Percentiles rank a stretch among this genome's conserved stretches.
Evolutionary conservation across 2,888 invertebrate genomes (phyloP).

Genomic region (Cryptophagus acutangulus): DNA sequence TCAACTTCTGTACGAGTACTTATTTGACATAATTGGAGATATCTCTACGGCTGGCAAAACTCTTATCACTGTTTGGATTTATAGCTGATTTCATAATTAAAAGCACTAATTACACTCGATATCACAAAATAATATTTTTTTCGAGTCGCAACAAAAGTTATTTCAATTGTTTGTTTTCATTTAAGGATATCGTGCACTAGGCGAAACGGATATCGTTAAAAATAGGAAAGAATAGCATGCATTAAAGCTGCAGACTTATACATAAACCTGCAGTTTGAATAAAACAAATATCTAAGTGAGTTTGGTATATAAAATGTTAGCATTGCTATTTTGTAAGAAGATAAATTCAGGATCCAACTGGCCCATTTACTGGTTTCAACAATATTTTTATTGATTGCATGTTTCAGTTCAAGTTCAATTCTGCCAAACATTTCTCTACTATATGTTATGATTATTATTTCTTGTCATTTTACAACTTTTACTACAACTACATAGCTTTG

Average conservation of each 20-base stretch:
- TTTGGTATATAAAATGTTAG: slow-evolving; percentile 1
- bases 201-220: not conserved
- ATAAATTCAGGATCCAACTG: too few relatives aligned
- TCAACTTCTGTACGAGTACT: slow-evolving; percentile 25
- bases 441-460: too few relatives aligned
- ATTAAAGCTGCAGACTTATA: too few relatives aligned
- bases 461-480: too few relatives aligned
- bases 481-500: too few relatives aligned
- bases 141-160: too few relatives aligned
- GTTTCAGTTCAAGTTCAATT: too few relatives aligned
- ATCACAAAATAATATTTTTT: too few relatives aligned
- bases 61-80: slow-evolving; percentile 28
- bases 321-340: not conserved
- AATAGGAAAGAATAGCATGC: slow-evolving; percentile 2
- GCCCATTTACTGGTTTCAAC: too few relatives aligned
- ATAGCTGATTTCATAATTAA: slow-evolving; percentile 36
- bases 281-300: slow-evolving; percentile 1
- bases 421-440: too few relatives aligned
- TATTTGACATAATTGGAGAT: slow-evolving; percentile 29
- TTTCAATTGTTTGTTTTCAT: slow-evolving; percentile 1
- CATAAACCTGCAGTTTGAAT: slow-evolving; percentile 1
- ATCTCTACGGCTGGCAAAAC: slow-evolving; percentile 14
- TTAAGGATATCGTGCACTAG: slow-evolving; percentile 1
- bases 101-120: slow-evolving; percentile 12
- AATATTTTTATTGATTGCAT: too few relatives aligned